Conservation (phyloP, 2,113 vertebrate species). For the Prionailurus viverrinus region DNA sequence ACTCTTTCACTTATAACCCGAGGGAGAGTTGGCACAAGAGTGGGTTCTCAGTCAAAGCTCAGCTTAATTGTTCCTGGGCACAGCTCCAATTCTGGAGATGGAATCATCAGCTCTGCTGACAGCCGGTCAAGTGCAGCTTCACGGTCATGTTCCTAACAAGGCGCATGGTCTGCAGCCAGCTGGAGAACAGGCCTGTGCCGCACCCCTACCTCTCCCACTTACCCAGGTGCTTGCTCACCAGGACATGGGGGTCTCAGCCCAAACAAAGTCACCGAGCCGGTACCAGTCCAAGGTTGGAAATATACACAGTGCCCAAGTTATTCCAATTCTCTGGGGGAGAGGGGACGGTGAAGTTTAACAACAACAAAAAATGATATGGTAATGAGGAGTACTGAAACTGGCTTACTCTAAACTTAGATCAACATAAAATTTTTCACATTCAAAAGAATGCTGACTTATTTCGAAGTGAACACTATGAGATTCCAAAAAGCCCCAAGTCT, state of each 20-base stretch:
- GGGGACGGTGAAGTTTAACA: background rate
- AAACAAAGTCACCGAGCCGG: background rate
- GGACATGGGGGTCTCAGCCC: background rate
- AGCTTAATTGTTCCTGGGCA: background rate
- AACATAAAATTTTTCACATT: background rate
- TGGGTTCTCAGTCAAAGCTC: background rate
- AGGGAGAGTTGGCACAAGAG: constrained; percentile 5
- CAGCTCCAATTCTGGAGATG: background rate
- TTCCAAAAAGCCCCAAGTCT: background rate
- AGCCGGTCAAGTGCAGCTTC: background rate
- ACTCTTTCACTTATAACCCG: background rate
- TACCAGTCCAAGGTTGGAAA: background rate
- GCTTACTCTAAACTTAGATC: background rate
- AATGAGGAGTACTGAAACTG: background rate
- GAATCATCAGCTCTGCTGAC: background rate
- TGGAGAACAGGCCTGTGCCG: background rate
- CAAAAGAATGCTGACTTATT: background rate
- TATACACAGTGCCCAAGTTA: background rate
- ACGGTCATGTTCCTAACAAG: background rate
- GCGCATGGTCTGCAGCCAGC: background rate
- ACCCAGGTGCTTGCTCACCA: background rate
- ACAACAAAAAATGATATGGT: background rate
- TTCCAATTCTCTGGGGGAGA: background rate
- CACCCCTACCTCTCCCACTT: background rate
- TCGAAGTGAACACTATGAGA: background rate